These are phyloP conservation scores for Grammomys surdaster DNA, from an alignment of 2,113 vertebrate species.

Conservation along the genomic window DNA sequence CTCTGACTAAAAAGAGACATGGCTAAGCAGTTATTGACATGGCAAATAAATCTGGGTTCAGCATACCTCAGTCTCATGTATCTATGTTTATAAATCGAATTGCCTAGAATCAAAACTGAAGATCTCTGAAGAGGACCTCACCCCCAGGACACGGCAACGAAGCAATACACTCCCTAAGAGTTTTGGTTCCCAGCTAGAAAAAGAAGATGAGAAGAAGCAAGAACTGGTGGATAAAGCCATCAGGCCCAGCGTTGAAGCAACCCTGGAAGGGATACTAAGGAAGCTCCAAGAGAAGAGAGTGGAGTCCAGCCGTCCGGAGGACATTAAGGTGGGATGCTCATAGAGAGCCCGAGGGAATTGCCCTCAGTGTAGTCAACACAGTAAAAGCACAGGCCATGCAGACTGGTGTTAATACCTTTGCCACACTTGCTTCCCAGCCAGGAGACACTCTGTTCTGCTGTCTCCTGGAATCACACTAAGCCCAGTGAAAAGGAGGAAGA, in stretches of 20 bases:
- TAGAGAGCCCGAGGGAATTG: not conserved
- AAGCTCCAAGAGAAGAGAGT: constrained; percentile 96
- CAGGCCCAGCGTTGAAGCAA: constrained; percentile 93
- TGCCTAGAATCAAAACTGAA: constrained; percentile 93
- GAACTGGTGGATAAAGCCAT: constrained; percentile 90
- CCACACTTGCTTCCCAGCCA: not conserved
- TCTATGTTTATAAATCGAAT: constrained; percentile 13
- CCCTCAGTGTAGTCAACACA: not conserved
- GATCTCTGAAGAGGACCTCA: constrained; percentile 95
- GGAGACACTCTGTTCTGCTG: not conserved
- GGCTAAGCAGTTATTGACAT: not conserved
- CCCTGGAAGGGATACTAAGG: constrained; percentile 92
- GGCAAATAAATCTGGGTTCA: not conserved
- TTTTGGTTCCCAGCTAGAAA: constrained; percentile 98
- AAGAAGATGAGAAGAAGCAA: constrained; percentile 82
- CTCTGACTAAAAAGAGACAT: rapidly evolving
- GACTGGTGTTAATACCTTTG: not conserved
- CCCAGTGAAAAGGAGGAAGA: too few relatives aligned
- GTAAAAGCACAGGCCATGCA: not conserved
- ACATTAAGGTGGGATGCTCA: constrained; percentile 93
- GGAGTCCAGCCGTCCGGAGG: constrained; percentile 93
- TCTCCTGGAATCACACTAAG: not conserved
- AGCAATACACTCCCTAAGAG: constrained; percentile 99
- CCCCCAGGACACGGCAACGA: constrained; percentile 94
- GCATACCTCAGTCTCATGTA: not conserved